Percentiles rank a stretch among this genome's conserved stretches.
Conservation (phyloP, 2,888 invertebrate genomes). For the Drosophila ustulata region DNA sequence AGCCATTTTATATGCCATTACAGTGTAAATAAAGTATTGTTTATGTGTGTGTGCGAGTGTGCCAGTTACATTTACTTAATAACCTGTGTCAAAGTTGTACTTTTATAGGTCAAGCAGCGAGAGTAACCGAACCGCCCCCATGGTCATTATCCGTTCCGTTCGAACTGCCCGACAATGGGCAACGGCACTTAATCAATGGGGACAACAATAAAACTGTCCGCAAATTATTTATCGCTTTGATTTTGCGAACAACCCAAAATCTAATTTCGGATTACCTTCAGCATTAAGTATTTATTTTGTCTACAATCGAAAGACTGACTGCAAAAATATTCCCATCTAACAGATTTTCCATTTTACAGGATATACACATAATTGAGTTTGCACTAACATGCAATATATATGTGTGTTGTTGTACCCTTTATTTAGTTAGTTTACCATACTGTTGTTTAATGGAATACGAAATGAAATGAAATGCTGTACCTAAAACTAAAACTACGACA, state of each 20-base stretch:
- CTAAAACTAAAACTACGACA: slow-evolving; percentile 5
- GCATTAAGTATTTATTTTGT: neutral
- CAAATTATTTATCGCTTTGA: slow-evolving; percentile 52
- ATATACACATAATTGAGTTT: neutral
- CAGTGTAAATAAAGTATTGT: slow-evolving; percentile 78
- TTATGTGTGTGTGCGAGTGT: slow-evolving; percentile 42
- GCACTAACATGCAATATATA: neutral
- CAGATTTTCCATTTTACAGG: neutral
- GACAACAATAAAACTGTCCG: slow-evolving; percentile 50
- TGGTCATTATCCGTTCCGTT: slow-evolving; percentile 45
- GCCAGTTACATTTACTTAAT: slow-evolving; percentile 74
- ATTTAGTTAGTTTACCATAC: neutral
- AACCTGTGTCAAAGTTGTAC: slow-evolving; percentile 65
- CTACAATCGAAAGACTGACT: neutral
- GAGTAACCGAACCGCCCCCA: slow-evolving; percentile 20
- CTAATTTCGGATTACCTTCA: slow-evolving; percentile 23
- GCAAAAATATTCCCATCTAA: neutral
- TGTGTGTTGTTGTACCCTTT: neutral
- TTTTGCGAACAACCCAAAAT: slow-evolving; percentile 6
- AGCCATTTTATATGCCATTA: slow-evolving; percentile 78
- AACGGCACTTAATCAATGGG: slow-evolving; percentile 51
- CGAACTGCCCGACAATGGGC: slow-evolving; percentile 9
- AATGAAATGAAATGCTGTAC: neutral
- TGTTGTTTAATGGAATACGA: neutral
- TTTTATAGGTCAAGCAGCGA: slow-evolving; percentile 56